Conservation (phyloP, 2,113 vertebrate genomes). For the Nettapus auritus region DNA sequence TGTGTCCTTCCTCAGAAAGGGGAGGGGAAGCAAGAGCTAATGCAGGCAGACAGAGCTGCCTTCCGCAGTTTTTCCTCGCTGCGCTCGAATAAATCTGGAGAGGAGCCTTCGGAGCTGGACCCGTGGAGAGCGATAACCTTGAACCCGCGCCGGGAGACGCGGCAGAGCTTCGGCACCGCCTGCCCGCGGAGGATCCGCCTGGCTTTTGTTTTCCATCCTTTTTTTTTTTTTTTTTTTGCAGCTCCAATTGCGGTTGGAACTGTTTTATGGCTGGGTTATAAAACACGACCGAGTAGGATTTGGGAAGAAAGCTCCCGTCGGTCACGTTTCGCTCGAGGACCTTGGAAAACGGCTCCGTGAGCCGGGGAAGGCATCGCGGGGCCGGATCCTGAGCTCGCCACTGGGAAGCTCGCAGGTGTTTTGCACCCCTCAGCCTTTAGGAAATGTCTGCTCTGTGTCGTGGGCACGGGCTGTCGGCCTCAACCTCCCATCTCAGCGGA, state of each 20-base stretch:
- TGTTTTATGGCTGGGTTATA: not conserved
- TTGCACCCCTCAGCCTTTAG: no score
- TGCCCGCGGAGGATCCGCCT: not conserved
- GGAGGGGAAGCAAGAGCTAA: not conserved
- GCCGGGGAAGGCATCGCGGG: not conserved
- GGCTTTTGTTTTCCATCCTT: not conserved
- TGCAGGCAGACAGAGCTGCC: not conserved
- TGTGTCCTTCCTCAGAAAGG: not conserved
- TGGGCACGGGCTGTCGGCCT: not conserved
- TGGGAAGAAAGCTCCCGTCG: not conserved
- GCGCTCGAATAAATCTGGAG: not conserved
- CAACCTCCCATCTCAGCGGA: not conserved
- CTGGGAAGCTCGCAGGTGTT: no score
- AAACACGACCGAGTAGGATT: not conserved
- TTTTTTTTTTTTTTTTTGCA: no score
- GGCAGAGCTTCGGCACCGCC: no score
- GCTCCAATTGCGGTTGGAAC: not conserved
- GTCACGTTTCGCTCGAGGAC: not conserved
- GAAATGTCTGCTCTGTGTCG: no score
- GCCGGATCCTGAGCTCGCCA: no score
- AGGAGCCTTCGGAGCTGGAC: not conserved
- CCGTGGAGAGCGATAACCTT: not conserved
- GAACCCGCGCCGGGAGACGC: not conserved
- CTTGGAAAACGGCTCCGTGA: not conserved
- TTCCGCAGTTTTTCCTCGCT: not conserved